Evolutionary conservation across 2,888 invertebrate genomes (phyloP), one percentile per base, ranked within the genome.

Genomic region (Lasioglossum leucozonium): DNA sequence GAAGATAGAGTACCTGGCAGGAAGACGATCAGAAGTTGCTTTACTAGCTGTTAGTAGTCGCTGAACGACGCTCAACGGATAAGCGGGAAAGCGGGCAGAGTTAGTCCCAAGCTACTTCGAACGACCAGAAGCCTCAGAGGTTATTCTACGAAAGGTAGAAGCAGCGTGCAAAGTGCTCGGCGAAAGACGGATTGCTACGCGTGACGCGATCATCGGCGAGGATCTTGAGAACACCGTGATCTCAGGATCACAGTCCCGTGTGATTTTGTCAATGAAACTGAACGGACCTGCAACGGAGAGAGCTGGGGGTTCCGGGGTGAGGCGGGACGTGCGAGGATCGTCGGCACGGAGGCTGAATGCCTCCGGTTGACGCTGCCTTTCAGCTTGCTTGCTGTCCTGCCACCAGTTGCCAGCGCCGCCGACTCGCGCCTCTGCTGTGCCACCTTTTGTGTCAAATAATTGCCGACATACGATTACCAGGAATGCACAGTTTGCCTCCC

Each of bases 281-380:
- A 88, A 92, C 88, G 91, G 94, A 97, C 97, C 97, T 97, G 97
- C 94, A 97, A 96, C 95, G 96, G 96, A 90, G 97, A 96, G 95
- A 97, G 96, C 95, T 96, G 97, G 93, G 97, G 96, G 96, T 96
- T 97, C 95, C 97, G 95, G 93, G 96, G 93, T 94, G 94, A 94
- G 91, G 93, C 91, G 92, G 94, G 93, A 91, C 93, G 93, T 77
- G 93, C 89, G 90, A 93, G 93, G 91, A 94, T 92, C 82, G 93
- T 91, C 85, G 93, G 88, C 80, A 92, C 90, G 84, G 93, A 92
- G 85, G 93, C 89, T 84, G 92, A 90, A 90, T 92, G 94, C 84
- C 94, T 93, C 91, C 93, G 92, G 85, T 67, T 84, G 92, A 89
- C 95, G 95, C 94, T 96, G 93, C 87, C 95, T 96, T 96, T 93